Percentiles rank a stretch among this genome's conserved stretches.
phyloP scores from a whole-genome alignment of 1,140 invertebrate genomes.

The Aleiodes sp. region DNA sequence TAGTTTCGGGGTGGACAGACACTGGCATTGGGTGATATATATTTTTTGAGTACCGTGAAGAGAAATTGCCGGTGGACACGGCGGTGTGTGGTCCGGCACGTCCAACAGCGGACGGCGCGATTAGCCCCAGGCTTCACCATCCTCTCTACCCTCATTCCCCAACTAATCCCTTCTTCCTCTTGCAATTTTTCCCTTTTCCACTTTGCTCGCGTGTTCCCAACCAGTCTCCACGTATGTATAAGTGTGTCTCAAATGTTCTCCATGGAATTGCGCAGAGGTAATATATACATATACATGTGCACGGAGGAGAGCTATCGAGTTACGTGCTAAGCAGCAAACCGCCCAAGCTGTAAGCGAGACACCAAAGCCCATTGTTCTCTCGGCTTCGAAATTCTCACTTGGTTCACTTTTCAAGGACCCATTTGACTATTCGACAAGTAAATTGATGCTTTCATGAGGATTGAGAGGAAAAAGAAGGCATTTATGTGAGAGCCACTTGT shows the following conservation, averaged over 20 bases:
- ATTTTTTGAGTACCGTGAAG: conserved; percentile 36
- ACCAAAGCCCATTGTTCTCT: conserved; percentile 36
- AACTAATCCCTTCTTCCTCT: conserved; percentile 42
- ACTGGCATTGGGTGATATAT: conserved; percentile 35
- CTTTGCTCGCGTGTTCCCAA: background rate
- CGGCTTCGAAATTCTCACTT: conserved; percentile 16
- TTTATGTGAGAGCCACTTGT: no score
- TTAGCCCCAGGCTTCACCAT: conserved; percentile 48
- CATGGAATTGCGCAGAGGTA: conserved; percentile 14
- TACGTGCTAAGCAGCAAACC: conserved; percentile 41
- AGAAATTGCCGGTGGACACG: conserved; percentile 30
- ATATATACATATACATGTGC: conserved; percentile 10
- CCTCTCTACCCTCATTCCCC: conserved; percentile 33
- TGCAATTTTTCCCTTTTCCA: conserved; percentile 23
- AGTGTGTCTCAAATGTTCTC: conserved; percentile 26
- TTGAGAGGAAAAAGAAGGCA: no score
- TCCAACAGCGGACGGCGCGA: conserved; percentile 52
- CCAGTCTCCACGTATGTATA: conserved; percentile 8
- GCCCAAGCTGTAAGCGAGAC: conserved; percentile 40
- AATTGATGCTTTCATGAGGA: background rate
- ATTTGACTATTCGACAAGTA: conserved; percentile 1
- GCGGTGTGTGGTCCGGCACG: conserved; percentile 56
- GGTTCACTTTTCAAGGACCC: background rate
- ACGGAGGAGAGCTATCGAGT: conserved; percentile 37
- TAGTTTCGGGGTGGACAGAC: conserved; percentile 44